These are phyloP conservation scores for Aviceda subcristata DNA, from an alignment of 2,113 vertebrate genomes.

Conservation along the genomic window DNA sequence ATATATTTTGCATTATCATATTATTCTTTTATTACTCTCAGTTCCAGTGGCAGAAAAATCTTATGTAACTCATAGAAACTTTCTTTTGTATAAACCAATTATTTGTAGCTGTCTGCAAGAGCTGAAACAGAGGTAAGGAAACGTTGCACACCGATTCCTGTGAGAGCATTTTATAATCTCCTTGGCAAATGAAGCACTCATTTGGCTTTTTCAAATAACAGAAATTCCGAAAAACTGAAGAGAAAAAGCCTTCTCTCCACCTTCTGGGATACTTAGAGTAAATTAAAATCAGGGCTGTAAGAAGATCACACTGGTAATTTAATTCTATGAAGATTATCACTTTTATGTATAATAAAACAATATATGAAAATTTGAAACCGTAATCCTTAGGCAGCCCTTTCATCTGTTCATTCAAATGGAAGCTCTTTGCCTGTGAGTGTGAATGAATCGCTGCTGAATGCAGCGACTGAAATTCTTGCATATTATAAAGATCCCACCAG, in stretches of 20 bases:
- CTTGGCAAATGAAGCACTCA: constrained; percentile 22
- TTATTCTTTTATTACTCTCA: not conserved
- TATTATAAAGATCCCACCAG: not conserved
- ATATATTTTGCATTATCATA: not conserved
- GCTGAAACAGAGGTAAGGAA: constrained; percentile 6
- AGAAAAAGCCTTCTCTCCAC: not conserved
- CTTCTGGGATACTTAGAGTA: constrained; percentile 23
- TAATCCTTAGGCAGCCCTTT: constrained; percentile 50
- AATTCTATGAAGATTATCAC: constrained; percentile 34
- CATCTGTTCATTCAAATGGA: constrained; percentile 25
- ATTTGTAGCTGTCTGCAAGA: not conserved
- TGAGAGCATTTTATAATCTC: constrained; percentile 32
- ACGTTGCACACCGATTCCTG: not conserved
- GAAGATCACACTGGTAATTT: constrained; percentile 36
- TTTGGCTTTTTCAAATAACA: constrained; percentile 34
- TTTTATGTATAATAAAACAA: constrained; percentile 62
- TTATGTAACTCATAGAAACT: not conserved
- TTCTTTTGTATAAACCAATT: constrained; percentile 2
- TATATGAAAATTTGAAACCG: constrained; percentile 3
- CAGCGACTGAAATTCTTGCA: not conserved
- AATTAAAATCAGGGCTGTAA: constrained; percentile 47
- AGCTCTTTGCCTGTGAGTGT: not conserved
- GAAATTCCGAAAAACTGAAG: not conserved
- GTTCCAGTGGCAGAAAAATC: not conserved
- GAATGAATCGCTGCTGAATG: not conserved